These are phyloP conservation scores for Capreolus pygargus DNA, from an alignment of 2,113 vertebrate species.

Conservation along the genomic window DNA sequence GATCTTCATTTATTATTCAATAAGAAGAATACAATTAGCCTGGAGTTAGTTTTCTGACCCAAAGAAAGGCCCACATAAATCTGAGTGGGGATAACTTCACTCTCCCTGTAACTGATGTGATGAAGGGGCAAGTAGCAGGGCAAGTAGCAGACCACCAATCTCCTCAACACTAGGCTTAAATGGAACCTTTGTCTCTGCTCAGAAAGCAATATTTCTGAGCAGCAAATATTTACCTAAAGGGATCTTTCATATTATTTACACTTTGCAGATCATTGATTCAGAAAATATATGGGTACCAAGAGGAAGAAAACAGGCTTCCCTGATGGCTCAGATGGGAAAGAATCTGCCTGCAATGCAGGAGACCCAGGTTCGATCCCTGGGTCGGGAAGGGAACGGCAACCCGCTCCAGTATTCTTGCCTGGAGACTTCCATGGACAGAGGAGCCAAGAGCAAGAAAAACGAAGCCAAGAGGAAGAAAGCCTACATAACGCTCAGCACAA, in stretches of 20 bases:
- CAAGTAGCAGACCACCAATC: neutral
- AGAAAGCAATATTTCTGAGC: neutral
- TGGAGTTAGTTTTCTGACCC: conserved; percentile 61
- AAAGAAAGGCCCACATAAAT: conserved; percentile 47
- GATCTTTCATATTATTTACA: conserved; percentile 49
- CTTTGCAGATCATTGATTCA: conserved; percentile 67
- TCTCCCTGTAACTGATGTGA: conserved; percentile 21
- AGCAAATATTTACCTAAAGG: conserved; percentile 53
- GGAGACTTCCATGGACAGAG: neutral
- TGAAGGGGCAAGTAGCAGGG: conserved; percentile 3
- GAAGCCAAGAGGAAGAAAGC: conserved; percentile 26
- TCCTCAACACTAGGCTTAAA: conserved; percentile 39
- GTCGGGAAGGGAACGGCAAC: neutral
- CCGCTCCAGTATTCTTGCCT: neutral
- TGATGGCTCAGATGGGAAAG: neutral
- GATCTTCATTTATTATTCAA: conserved; percentile 74
- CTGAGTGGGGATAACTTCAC: conserved; percentile 38
- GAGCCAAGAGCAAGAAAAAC: neutral
- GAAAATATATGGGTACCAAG: conserved; percentile 34
- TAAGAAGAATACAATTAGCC: conserved; percentile 63
- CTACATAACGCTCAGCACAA: conserved; percentile 31
- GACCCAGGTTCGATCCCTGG: neutral
- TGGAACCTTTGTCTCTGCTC: conserved; percentile 13
- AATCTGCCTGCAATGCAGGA: neutral
- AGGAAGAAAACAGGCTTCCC: conserved; percentile 23